Evolutionary conservation across 2,888 invertebrate genomes (phyloP).

Genomic region (Epistrophe eligans): DNA sequence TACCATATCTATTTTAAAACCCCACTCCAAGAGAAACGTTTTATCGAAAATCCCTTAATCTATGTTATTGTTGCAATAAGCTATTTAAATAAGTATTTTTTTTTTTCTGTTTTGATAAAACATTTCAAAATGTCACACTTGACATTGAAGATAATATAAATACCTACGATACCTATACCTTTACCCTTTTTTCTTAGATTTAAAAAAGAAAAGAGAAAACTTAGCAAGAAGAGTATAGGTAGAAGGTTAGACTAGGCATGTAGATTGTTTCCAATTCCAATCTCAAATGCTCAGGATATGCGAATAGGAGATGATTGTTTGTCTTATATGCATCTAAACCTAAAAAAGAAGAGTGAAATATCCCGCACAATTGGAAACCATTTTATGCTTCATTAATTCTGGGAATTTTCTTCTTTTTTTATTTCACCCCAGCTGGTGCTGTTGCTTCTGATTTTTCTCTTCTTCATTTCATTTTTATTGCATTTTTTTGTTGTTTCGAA

Average conservation of each 20-base stretch:
- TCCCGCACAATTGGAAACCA: slow-evolving; percentile 65
- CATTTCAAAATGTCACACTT: slow-evolving; percentile 30
- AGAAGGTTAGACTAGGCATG: too few species aligned
- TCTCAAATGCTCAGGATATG: neutral
- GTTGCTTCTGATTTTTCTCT: slow-evolving; percentile 29
- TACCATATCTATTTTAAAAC: neutral
- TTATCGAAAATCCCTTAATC: slow-evolving; percentile 55
- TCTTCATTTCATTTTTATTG: slow-evolving; percentile 35
- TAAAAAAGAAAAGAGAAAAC: too few species aligned
- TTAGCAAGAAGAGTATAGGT: too few species aligned
- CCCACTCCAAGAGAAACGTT: neutral
- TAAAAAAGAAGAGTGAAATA: slow-evolving; percentile 5
- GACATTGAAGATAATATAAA: slow-evolving; percentile 47
- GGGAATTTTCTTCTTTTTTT: slow-evolving; percentile 38
- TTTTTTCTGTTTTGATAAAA: neutral
- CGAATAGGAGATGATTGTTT: neutral
- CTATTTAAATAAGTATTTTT: slow-evolving; percentile 3
- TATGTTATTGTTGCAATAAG: slow-evolving; percentile 47
- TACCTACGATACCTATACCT: neutral
- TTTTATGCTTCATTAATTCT: slow-evolving; percentile 69
- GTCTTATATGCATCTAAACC: neutral
- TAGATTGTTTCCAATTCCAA: neutral
- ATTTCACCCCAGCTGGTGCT: neutral
- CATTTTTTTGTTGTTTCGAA: slow-evolving; percentile 19
- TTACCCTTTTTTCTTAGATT: neutral